phyloP scores from a whole-genome alignment of 2,888 invertebrate genomes.

The Halictus ligatus region DNA sequence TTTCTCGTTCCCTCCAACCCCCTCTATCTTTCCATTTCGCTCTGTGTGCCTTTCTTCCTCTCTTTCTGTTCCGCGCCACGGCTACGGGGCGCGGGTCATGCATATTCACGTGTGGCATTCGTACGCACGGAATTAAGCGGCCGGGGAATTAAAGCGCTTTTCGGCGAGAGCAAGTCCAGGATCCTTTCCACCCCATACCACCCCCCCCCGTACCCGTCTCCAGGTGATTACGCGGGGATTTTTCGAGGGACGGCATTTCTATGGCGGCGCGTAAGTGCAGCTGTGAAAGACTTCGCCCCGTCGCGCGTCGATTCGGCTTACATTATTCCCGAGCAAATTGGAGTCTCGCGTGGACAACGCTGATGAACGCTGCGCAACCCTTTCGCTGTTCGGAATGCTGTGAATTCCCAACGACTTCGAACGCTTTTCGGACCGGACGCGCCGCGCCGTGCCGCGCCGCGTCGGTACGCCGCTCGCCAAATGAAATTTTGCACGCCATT shows the following conservation, averaged over 20 bases:
- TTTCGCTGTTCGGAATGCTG: slow-evolving; percentile 6
- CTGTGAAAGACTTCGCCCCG: slow-evolving; percentile 31
- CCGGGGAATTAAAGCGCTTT: slow-evolving; percentile 75
- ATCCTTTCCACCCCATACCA: slow-evolving; percentile 18
- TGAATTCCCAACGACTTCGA: slow-evolving; percentile 5
- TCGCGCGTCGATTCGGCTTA: slow-evolving; percentile 50
- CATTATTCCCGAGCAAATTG: slow-evolving; percentile 57
- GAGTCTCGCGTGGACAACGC: slow-evolving; percentile 47
- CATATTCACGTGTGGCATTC: slow-evolving; percentile 76
- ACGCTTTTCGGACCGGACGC: not conserved
- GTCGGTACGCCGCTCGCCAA: not conserved
- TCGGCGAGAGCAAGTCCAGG: slow-evolving; percentile 61
- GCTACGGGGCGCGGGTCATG: slow-evolving; percentile 63
- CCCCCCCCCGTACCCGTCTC: slow-evolving; percentile 21
- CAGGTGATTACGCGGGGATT: slow-evolving; percentile 61
- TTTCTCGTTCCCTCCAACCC: not conserved
- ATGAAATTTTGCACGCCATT: slow-evolving; percentile 6
- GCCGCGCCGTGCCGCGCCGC: not conserved
- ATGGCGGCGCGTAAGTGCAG: slow-evolving; percentile 56
- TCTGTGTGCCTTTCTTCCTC: not conserved
- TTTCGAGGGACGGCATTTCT: slow-evolving; percentile 57
- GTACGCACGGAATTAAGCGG: slow-evolving; percentile 72
- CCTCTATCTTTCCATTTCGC: not conserved
- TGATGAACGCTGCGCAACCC: slow-evolving; percentile 2
- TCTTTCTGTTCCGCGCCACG: slow-evolving; percentile 33